Percentiles rank a stretch among this genome's conserved stretches.
These are phyloP conservation scores for Poeciliopsis turrubarensis DNA, from an alignment of 2,113 vertebrate species.

Conservation along the genomic window DNA sequence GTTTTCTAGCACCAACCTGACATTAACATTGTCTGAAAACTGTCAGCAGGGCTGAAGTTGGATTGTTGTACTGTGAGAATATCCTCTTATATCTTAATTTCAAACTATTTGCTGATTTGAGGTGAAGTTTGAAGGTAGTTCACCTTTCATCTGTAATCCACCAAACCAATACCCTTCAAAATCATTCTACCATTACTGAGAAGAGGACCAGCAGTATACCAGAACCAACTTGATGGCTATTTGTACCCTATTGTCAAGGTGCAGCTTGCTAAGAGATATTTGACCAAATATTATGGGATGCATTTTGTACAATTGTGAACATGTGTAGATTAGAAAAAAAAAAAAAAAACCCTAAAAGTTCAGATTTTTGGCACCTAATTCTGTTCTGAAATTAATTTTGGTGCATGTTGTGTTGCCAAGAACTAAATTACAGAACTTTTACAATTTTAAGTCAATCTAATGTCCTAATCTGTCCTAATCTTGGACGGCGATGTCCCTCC, in stretches of 20 bases:
- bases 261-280: too few species aligned
- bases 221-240: too few species aligned
- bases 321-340: too few species aligned
- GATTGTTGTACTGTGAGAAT: too few species aligned
- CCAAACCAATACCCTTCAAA: background rate
- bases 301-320: too few species aligned
- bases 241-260: too few species aligned
- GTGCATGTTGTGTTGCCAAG: background rate
- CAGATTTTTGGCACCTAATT: background rate
- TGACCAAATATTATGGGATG: too few species aligned
- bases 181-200: too few species aligned
- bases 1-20: background rate
- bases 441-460: background rate
- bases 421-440: background rate
- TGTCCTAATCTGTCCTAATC: background rate
- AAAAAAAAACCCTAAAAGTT: background rate
- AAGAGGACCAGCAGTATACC: too few species aligned
- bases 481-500: constrained; percentile 1
- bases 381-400: background rate
- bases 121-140: too few species aligned
- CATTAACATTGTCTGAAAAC: background rate
- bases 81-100: background rate
- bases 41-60: too few species aligned
- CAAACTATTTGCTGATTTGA: background rate
- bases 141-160: too few species aligned